Evolutionary conservation across 2,797 vertebrate genomes (phyloP).

Genomic region (Micropoecilia bifurca): DNA sequence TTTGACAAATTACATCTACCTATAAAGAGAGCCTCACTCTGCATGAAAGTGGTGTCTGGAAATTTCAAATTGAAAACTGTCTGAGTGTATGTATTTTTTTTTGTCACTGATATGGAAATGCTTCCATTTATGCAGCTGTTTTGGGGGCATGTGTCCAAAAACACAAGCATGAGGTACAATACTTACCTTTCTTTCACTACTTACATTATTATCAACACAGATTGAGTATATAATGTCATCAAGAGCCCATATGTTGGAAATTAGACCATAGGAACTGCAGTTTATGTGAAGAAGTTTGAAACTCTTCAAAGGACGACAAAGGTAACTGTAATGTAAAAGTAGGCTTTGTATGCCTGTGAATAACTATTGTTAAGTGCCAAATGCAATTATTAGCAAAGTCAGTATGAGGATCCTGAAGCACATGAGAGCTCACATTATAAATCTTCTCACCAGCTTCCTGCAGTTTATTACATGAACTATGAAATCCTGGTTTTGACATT

Average conservation of each 20-base stretch:
- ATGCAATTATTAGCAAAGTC: too few species aligned
- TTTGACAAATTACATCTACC: constrained; percentile 29
- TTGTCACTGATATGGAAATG: constrained; percentile 11
- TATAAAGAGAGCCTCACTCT: constrained; percentile 17
- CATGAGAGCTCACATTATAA: neutral
- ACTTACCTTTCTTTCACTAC: neutral
- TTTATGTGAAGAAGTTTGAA: too few species aligned
- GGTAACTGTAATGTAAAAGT: too few species aligned
- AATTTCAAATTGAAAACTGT: constrained; percentile 17
- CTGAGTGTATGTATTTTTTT: neutral
- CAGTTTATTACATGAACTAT: neutral
- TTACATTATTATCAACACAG: neutral
- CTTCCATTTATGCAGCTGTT: neutral
- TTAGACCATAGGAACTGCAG: too few species aligned
- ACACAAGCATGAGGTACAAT: neutral
- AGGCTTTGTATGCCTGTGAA: too few species aligned
- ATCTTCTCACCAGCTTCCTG: neutral
- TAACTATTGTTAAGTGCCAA: too few species aligned
- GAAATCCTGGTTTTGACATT: neutral
- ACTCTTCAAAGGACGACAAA: too few species aligned
- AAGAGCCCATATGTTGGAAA: too few species aligned
- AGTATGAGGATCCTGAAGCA: neutral
- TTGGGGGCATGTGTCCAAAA: neutral
- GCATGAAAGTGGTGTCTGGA: constrained; percentile 3
- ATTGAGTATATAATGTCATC: too few species aligned